Conservation (phyloP, 2,888 invertebrate species). For the Meliscaeva auricollis region DNA sequence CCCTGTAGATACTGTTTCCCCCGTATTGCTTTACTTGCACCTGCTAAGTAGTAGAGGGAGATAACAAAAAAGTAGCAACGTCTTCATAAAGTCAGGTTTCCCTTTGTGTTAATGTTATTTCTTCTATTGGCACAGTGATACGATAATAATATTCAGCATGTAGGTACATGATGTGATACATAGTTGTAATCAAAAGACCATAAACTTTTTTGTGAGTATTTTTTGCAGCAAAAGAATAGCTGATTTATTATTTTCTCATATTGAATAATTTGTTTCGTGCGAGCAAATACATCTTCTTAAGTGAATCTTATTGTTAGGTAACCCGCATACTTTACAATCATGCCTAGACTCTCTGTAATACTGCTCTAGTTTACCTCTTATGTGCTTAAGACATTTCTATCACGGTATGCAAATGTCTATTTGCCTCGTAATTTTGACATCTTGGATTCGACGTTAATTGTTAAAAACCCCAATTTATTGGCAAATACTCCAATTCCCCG, state of each 20-base stretch:
- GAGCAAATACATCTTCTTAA: neutral
- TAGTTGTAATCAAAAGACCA: conserved; percentile 11
- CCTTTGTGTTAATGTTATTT: neutral
- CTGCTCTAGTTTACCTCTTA: neutral
- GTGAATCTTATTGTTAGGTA: neutral
- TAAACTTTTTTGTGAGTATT: neutral
- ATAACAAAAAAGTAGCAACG: neutral
- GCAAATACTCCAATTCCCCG: too few relatives aligned
- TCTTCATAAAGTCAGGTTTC: conserved; percentile 7
- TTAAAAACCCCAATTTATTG: too few relatives aligned
- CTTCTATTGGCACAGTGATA: neutral
- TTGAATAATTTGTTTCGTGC: conserved; percentile 8
- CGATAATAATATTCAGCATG: neutral
- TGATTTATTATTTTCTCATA: conserved; percentile 18
- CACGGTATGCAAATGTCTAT: neutral
- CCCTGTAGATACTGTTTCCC: conserved; percentile 10
- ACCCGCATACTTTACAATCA: neutral
- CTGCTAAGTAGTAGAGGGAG: neutral
- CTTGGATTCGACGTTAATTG: too few relatives aligned
- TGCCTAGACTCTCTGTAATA: neutral
- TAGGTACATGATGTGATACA: too few relatives aligned
- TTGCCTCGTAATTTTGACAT: neutral
- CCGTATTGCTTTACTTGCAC: conserved; percentile 19
- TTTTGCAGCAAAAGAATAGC: conserved; percentile 7
- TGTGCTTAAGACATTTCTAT: neutral